Conservation (phyloP, 2,113 vertebrate species). For the Daboia siamensis region DNA sequence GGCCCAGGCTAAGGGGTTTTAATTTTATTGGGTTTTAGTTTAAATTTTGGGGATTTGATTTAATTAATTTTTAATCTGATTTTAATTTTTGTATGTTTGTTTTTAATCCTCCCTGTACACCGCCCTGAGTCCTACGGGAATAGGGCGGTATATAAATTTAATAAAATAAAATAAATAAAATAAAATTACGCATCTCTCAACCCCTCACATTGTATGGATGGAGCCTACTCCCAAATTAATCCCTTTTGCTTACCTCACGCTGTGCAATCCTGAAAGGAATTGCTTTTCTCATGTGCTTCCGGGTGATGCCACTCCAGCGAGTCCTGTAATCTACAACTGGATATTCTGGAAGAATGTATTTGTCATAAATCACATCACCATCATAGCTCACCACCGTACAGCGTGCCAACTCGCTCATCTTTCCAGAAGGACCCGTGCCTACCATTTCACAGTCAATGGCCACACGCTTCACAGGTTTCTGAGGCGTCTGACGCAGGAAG, state of each 20-base stretch:
- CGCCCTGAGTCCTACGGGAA: too few relatives aligned
- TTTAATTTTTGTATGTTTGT: too few relatives aligned
- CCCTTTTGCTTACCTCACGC: constrained; percentile 74
- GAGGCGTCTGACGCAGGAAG: constrained; percentile 33
- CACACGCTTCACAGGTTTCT: constrained; percentile 66
- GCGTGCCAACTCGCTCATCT: constrained; percentile 83
- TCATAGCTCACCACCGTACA: constrained; percentile 87
- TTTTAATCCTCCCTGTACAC: too few relatives aligned
- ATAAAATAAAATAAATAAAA: neutral
- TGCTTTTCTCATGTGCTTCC: constrained; percentile 76
- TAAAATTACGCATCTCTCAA: neutral
- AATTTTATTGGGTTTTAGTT: too few relatives aligned
- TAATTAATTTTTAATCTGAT: too few relatives aligned
- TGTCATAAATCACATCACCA: constrained; percentile 85
- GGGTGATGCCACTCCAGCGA: constrained; percentile 88
- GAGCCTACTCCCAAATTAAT: accelerated
- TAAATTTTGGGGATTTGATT: too few relatives aligned
- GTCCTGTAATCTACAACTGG: constrained; percentile 88
- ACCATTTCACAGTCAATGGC: constrained; percentile 98
- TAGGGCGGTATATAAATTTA: too few relatives aligned
- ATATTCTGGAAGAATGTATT: constrained; percentile 78
- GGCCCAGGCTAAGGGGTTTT: too few relatives aligned
- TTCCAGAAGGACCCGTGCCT: constrained; percentile 83
- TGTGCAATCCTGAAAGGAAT: constrained; percentile 79
- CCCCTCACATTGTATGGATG: too few relatives aligned